A percentile compares a stretch with the other conserved stretches of the same genome.
phyloP scores from a whole-genome alignment of 1,140 invertebrate genomes.

The Drosophila saltans region DNA sequence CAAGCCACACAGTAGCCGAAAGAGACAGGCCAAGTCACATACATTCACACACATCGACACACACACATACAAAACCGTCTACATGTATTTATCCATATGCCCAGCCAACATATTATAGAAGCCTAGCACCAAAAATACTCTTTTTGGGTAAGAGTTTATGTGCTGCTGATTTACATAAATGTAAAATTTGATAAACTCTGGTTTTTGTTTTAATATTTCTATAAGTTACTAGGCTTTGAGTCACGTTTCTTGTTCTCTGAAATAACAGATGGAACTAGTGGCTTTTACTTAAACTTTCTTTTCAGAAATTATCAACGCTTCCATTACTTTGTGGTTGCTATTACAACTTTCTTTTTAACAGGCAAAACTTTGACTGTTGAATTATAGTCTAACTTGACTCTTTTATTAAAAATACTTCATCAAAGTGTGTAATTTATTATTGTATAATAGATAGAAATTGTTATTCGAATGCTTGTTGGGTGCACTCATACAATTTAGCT shows the following conservation, averaged over 20 bases:
- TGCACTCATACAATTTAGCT: slow-evolving; percentile 56
- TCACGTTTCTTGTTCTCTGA: too few relatives aligned
- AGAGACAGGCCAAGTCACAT: slow-evolving; percentile 2
- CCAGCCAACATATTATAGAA: slow-evolving; percentile 2
- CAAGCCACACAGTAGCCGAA: slow-evolving; percentile 28
- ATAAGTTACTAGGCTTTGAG: too few relatives aligned
- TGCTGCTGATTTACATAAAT: background rate
- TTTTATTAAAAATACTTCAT: background rate
- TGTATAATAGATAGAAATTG: background rate
- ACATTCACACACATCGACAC: slow-evolving; percentile 16
- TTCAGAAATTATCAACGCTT: too few relatives aligned
- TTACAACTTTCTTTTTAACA: too few relatives aligned
- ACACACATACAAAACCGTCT: slow-evolving; percentile 26
- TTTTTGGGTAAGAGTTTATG: background rate
- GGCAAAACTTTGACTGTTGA: too few relatives aligned
- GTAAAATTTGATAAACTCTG: too few relatives aligned
- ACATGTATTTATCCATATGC: background rate
- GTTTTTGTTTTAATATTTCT: too few relatives aligned
- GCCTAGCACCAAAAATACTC: background rate
- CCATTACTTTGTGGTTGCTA: too few relatives aligned
- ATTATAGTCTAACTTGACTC: too few relatives aligned
- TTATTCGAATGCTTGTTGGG: background rate
- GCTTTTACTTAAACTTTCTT: too few relatives aligned
- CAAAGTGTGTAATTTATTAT: too few relatives aligned
- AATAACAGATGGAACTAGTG: too few relatives aligned